Base-by-base conservation (phyloP, 2,797 vertebrate species). In the Antennarius maculatus region DNA sequence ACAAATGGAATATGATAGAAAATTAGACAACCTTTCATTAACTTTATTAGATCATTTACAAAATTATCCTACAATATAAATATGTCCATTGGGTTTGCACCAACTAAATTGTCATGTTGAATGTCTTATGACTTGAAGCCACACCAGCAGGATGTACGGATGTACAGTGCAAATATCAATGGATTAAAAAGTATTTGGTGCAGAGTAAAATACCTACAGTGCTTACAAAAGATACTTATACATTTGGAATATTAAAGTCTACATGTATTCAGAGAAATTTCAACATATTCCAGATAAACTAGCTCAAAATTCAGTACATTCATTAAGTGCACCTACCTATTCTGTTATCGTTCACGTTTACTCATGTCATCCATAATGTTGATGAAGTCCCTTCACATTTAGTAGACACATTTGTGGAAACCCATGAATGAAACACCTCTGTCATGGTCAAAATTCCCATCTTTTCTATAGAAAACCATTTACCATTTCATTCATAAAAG, bases 1-100 rank as follows among this genome's bases (percentile, higher is more conserved):
- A 48, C 61, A 51, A 37, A 75, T 28, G 11, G 27, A 61, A 45
- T 68, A 56, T 58, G 7, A 62, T n/a, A 4, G 42, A 13, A 43
- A 43, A 43, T 43, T 14, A 43, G 3, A 43, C 14, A 43, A 9
- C 37, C 37, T 7, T 11, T 39, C 1, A 39, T 39, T 3, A 39
- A 39, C n/a, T 29, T 27, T 5, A 31, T 8, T 1, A 12, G 10
- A 49, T 49, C 8, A 7, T 11, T 53, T 15, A 47, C 2, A 28
- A 61, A 54, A 49, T 9, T 4, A 34, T 34, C 31, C 31, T 34
- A 34, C 31, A 34, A 34, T 34, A 34, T 8, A 34, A 11, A 39
- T 39, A 11, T 39, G 37, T 39, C 9, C 37, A 9, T 39, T 39
- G 7, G 1, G 37, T 39, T 9, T 9, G 37, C 9, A 10, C 37